Evolutionary conservation across 2,888 invertebrate species (phyloP).

Genomic region (Protula sp.): DNA sequence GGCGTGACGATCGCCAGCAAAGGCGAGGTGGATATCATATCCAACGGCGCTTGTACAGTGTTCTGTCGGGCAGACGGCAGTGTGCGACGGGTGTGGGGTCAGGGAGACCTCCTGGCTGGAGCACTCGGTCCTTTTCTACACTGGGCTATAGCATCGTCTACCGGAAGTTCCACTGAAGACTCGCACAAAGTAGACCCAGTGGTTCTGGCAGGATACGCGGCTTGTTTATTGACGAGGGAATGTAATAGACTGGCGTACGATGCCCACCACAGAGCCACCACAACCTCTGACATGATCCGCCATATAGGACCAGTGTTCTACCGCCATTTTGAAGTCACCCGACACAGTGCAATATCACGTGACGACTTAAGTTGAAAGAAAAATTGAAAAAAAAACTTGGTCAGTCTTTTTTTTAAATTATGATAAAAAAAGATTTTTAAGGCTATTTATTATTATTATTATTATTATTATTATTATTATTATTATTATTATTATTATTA

Average conservation of each 20-base stretch:
- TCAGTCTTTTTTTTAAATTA: too few species aligned
- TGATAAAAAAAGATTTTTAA: too few species aligned
- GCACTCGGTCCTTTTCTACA: slow-evolving; percentile 75
- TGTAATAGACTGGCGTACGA: slow-evolving; percentile 77
- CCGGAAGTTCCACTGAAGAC: too few species aligned
- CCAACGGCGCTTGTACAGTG: slow-evolving; percentile 8
- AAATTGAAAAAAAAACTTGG: too few species aligned
- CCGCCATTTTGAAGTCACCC: not conserved
- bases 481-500: too few species aligned
- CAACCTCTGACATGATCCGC: slow-evolving; percentile 79
- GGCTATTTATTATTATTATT: too few species aligned
- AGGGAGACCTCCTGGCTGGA: slow-evolving; percentile 90
- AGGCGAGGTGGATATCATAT: slow-evolving; percentile 61
- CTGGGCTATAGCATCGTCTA: slow-evolving; percentile 62
- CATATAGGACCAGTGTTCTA: not conserved
- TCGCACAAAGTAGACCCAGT: too few species aligned
- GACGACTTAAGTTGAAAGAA: too few species aligned
- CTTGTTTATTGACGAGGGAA: slow-evolving; percentile 72
- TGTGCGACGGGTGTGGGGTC: slow-evolving; percentile 90
- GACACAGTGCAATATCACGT: too few species aligned
- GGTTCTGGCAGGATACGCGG: slow-evolving; percentile 74
- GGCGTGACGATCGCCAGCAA: slow-evolving; percentile 68
- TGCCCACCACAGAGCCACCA: slow-evolving; percentile 73
- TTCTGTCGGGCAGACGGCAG: slow-evolving; percentile 64
- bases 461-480: too few species aligned